Base-by-base conservation (phyloP, 1,140 invertebrate species). In the Conopomorpha cramerella region DNA sequence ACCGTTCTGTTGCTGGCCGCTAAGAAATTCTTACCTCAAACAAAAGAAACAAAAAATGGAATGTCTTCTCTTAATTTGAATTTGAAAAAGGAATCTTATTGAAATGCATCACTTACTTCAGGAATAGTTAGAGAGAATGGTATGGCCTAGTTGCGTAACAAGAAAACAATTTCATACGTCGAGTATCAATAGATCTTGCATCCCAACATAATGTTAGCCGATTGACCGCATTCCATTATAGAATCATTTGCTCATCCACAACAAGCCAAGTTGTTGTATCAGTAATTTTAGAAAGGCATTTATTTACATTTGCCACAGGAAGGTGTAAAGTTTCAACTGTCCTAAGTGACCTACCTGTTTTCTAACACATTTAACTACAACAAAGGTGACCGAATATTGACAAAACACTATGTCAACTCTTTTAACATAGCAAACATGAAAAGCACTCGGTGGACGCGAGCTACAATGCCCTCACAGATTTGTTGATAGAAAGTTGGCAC, bases 401-500 rank as follows among this genome's bases (percentile, higher is more conserved):
- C 10, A 23, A 23, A 23, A 23, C 19, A 6, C 4, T 23, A 23
- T 6, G 10, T 23, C 4, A 23, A 23, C n/a, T n/a, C n/a, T n/a
- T 23, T 23, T 23, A 10, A 23, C 4, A 23, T 23, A 10, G 4
- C 4, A 6, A 4, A 23, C 19, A 6, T 6, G 4, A 23, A 6
- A 10, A 23, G 19, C 19, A 23, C 19, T n/a, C n/a, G n/a, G n/a
- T n/a, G n/a, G n/a, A 10, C 19, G 19, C 19, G 4, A 23, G 19
- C 19, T 6, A 23, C 10, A 10, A 23, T 6, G 10, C 4, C 19
- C 4, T 23, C 19, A 6, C 10, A 23, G 10, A 23, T 23, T 10
- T 4, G 10, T 4, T 30, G 28, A 30, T 11, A 30, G 52, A 54
- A 50, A 60, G 55, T 38, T 37, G 44, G 45, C 51, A 49, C 43